Base-by-base conservation (phyloP, 2,888 invertebrate species). In the Drosophila parthenogenetica region DNA sequence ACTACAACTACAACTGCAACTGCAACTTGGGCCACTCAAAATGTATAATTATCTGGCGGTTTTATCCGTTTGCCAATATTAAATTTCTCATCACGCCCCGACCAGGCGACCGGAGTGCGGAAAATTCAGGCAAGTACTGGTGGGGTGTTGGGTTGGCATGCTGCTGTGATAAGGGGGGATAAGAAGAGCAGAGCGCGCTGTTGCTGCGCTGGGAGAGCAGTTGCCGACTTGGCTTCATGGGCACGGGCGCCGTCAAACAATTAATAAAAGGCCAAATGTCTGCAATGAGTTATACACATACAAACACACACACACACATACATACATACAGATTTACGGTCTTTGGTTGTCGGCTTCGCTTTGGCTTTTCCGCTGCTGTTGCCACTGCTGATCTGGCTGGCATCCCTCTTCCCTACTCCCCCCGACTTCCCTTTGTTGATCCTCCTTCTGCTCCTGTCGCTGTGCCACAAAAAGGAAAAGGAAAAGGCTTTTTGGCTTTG, bases 21-120 rank as follows among this genome's bases (percentile, higher is more conserved):
- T 72, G 63, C 71, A 65, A 74, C 81, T 73, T 74, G 86, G 81
- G 77, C 89, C 89, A 79, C 87, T 89, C 84, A 80, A 81, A 87
- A 83, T 83, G 87, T 84, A 87, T 89, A 88, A 87, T 90, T 90
- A 87, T 82, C 85, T 82, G 80, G 84, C 81, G 89, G 85, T 85
- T 89, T 86, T 85, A 89, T 89, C 83, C 90, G 86, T 89, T 81
- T 90, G 90, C 87, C 90, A 89, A 92, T 92, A 91, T 92, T 91
- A 91, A 90, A 90, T 91, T 91, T 91, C 91, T 89, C 91, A 91
- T 90, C 91, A 91, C 91, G 91, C 90, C 90, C 91, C 78, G 76
- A 74, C 78, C 54, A 54, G 63, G 70, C 42, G 43, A 37, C 55
- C 46, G 22, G 45, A 55, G 62, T 32, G 35, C 29, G 53, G 49